Base-by-base conservation (phyloP, 2,113 vertebrate genomes). In the Lasiurus borealis region DNA sequence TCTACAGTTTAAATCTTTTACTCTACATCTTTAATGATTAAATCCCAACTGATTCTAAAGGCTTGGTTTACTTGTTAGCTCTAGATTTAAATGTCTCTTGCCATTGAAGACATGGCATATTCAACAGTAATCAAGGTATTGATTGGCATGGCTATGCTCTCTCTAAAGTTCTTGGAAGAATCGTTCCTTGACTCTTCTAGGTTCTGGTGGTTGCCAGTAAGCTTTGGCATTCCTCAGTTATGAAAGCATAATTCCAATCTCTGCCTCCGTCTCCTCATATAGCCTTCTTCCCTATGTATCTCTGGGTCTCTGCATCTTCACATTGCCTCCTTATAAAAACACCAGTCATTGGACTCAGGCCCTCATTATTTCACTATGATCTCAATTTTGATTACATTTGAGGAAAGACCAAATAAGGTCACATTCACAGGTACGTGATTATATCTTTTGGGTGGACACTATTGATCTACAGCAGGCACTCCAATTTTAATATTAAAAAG, bases 41-140 rank as follows among this genome's bases (percentile, higher is more conserved):
- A 78, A 84, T 1, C 44, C 75, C 84, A 92, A 83, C 3, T 82
- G 29, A 96, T 83, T 62, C 31, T 52, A 85, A 92, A 77, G 18
- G 62, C 46, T 71, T 13, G 31, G 27, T 75, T 71, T 80, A 64
- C 23, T 62, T 69, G 31, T 71, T 64, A 66, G 54, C 16, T 69
- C 62, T 78, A 68, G 29, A 92, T 69, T 91, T 78, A 95, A 90
- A 88, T 27, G 31, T 44, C 82, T 62, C 83, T 69, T 75, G 73
- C 18, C 54, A 66, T 89, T 86, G 57, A 94, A 93, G 69, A 64
- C 12, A 76, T 2, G 6, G 34, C 2, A 40, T 46, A 81, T 13
- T n/a, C 80, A 81, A 46, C 7, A 91, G 27, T 50, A 92, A 72
- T 86, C n/a, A 72, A 77, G 25, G 64, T 62, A 25, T 21, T 36